Base-by-base conservation (phyloP, 2,888 invertebrate species). In the Ligdia adustata region DNA sequence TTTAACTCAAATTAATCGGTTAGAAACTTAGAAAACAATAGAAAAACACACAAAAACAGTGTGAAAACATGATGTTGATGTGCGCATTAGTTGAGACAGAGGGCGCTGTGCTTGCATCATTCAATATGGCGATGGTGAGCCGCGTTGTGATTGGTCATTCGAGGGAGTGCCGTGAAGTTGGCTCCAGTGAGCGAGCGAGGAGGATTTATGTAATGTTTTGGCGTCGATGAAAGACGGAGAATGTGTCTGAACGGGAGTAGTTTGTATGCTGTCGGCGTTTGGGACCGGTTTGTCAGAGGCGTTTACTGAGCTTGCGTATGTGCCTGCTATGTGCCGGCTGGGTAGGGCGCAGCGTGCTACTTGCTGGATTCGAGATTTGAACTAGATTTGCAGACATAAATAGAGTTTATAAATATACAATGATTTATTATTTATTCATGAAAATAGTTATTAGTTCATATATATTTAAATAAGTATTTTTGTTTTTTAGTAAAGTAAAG, bases 251-350 rank as follows among this genome's bases (percentile, higher is more conserved):
- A 75, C 77, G 80, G 75, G 75, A 77, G 72, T 78, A 77, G 82
- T 88, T 89, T 86, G 89, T 88, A 85, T 88, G 84, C 84, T 69
- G 74, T 71, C 75, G 67, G 79, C 73, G 77, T 74, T 66, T 61
- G 62, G 65, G 79, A 90, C 90, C 84, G 88, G 90, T 89, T 83
- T 57, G 75, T 80, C 83, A 82, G 85, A 87, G 90, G 90, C 90
- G 87, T 86, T 84, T 76, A 81, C 79, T 27, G 67, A 69, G 79
- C 72, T 75, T 74, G 79, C 75, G 83, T 86, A 82, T 87, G 78
- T 82, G 84, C 57, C 56, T 58, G 70, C 73, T 88, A 89, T 87
- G 48, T 49, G 48, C 38, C 72, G 76, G 65, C 80, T 85, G 87
- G 89, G 85, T 86, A 88, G 78, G 28, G 38, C 16, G 16, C 16